Evolutionary conservation across 2,113 vertebrate species (phyloP).

Genomic region (Mesoclemmys tuberculata): DNA sequence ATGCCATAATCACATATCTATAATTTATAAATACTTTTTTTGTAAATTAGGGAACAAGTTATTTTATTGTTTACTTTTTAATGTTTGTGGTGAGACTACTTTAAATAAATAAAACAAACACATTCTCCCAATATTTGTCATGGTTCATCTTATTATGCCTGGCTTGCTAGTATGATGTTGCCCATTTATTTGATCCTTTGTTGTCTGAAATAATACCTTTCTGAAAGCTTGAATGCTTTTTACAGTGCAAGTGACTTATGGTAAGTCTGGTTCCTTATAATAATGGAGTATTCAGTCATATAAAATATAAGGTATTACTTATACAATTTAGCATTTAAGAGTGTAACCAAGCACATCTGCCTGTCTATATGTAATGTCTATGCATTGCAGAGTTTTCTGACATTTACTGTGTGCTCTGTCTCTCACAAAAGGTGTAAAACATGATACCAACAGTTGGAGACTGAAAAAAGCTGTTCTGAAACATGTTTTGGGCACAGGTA

Average conservation of each 20-base stretch:
- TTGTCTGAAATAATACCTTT: neutral
- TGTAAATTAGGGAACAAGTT: neutral
- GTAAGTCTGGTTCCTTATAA: neutral
- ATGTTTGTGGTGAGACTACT: neutral
- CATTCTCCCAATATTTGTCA: neutral
- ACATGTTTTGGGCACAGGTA: conserved; percentile 16
- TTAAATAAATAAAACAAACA: neutral
- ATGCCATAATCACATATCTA: no score
- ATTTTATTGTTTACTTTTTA: neutral
- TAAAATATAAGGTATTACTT: neutral
- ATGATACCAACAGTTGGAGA: neutral
- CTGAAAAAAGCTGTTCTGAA: neutral
- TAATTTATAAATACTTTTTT: neutral
- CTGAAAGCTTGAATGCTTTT: neutral
- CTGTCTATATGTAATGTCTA: neutral
- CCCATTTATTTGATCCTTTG: neutral
- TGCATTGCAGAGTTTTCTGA: neutral
- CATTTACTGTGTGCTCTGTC: neutral
- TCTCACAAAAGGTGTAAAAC: neutral
- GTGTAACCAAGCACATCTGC: neutral
- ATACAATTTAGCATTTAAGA: neutral
- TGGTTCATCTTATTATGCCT: neutral
- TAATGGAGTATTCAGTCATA: neutral
- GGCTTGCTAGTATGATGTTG: neutral
- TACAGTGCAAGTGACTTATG: neutral